Base-by-base conservation (phyloP, 2,888 invertebrate genomes). In the Nemoura dubitans region DNA sequence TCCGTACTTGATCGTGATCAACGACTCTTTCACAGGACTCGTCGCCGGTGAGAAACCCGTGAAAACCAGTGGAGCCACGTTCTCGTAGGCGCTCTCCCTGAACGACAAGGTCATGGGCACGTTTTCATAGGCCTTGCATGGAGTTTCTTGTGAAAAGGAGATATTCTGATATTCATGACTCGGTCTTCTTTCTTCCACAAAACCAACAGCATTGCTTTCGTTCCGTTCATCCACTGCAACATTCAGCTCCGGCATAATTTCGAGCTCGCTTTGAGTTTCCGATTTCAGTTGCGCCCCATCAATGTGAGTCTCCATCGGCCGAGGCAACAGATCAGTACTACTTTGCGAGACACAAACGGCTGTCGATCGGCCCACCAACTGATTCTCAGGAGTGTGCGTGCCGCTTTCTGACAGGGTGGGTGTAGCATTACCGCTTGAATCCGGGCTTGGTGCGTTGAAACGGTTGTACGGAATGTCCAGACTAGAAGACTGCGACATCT, bases 61-160 rank as follows among this genome's bases (percentile, higher is more conserved):
- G 83, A 26, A 36, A 42, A 81, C 30, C 81, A 81, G 21, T 29
- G 81, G 76, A 6, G 43, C 76, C 26, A 88, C 43, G 85, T 88
- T 88, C 30, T 88, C 88, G 78, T 88, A 88, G 85, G 27, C 29
- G 25, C 26, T 80, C 84, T 88, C 88, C 27, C 87, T 86, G 1
- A 43, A 82, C 5, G 78, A 78, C 78, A 28, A 16, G 26, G 10
- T 27, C 27, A 78, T 28, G 21, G 78, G 78, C 5, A 78, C 78
- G 14, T 78, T 78, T n/a, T 78, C 78, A n/a, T 78, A 78, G 27
- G 78, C 28, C 28, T 78, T 78, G 27, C 78, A 1, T 16, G 10
- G 59, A 10, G 59, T 16, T 59, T 21, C 59, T 10, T 59, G 59
- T 14, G 21, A 59, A 21, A 59, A 59, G 14, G 16, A 10, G 59